Evolutionary conservation across 2,797 vertebrate species (phyloP).

Genomic region (Mormyrops boulengeri): DNA sequence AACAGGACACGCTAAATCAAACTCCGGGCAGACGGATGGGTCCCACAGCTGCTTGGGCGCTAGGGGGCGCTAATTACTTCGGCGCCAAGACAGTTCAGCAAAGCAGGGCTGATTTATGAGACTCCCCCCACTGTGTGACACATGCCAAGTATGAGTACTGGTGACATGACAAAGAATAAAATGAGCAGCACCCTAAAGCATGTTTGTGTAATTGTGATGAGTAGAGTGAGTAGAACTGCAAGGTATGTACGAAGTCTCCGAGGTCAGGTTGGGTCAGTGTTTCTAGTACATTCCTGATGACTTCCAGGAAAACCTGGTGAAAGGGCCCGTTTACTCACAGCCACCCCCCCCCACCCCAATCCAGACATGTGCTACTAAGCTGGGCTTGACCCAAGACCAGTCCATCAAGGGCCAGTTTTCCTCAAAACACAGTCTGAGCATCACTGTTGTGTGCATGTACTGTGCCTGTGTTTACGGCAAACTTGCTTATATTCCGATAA

Average conservation of each 20-base stretch:
- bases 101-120: background rate
- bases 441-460: background rate
- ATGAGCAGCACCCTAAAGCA: background rate
- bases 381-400: background rate
- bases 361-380: background rate
- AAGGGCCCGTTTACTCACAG: background rate
- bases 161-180: background rate
- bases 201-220: background rate
- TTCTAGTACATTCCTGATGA: background rate
- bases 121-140: background rate
- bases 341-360: background rate
- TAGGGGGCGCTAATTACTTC: background rate
- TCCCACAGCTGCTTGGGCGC: background rate
- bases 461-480: background rate
- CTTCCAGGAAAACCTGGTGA: constrained; percentile 1
- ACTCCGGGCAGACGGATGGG: background rate
- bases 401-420: background rate
- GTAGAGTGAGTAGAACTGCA: background rate
- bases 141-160: background rate
- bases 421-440: background rate
- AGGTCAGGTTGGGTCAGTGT: background rate
- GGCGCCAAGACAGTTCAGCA: background rate
- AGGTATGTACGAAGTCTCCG: background rate
- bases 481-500: background rate
- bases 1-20: background rate